Percentiles rank a stretch among this genome's conserved stretches.
These are phyloP conservation scores for Egretta garzetta DNA, from an alignment of 2,113 vertebrate genomes.

Conservation along the genomic window DNA sequence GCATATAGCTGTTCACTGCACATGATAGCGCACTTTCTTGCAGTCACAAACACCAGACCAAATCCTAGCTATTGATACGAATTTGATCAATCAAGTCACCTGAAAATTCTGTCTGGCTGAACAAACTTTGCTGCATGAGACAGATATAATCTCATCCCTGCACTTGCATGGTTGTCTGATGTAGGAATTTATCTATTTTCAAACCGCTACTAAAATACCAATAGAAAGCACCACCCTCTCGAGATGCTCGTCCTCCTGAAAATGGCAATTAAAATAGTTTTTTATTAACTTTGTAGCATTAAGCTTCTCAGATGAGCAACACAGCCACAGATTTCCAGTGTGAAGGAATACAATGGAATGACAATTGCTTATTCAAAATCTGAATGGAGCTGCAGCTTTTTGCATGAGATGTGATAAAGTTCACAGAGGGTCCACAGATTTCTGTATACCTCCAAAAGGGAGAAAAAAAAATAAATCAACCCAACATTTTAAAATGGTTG, in stretches of 20 bases:
- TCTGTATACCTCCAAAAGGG: neutral
- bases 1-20: neutral
- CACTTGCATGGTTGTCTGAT: neutral
- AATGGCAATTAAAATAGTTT: neutral
- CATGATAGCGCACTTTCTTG: fast-evolving
- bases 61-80: neutral
- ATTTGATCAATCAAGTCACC: neutral
- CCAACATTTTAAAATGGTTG: neutral
- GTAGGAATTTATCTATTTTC: neutral
- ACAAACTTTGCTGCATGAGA: neutral
- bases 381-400: neutral
- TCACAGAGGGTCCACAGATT: neutral
- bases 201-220: neutral
- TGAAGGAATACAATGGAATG: neutral
- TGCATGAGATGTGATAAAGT: neutral
- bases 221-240: neutral
- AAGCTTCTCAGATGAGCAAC: neutral
- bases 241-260: neutral
- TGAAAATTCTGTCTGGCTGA: neutral
- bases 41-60: neutral
- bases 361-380: neutral
- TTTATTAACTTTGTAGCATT: neutral
- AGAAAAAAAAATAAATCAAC: neutral
- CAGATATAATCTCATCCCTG: neutral
- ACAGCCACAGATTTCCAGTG: neutral